A percentile compares a stretch with the other conserved stretches of the same genome.
Conservation (phyloP, 2,888 invertebrate genomes). For the Trachelus troglodyta region DNA sequence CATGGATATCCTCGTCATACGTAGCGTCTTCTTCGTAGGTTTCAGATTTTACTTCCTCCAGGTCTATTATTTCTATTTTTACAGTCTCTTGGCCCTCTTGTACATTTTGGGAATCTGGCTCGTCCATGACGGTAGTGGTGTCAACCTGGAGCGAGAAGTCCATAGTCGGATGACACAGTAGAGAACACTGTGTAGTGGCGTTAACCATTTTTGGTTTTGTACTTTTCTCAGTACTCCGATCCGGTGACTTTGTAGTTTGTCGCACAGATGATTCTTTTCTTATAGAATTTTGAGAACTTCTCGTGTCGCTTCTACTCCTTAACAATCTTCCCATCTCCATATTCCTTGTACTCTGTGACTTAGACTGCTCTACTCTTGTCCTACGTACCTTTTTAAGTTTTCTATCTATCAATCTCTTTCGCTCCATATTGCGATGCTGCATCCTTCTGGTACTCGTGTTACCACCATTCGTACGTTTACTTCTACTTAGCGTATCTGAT, state of each 20-base stretch:
- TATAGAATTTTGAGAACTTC: neutral
- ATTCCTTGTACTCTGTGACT: neutral
- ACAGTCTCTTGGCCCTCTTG: slow-evolving; percentile 17
- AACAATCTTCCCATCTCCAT: neutral
- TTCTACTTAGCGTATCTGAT: neutral
- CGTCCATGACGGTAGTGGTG: neutral
- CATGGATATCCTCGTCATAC: slow-evolving; percentile 21
- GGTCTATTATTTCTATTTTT: slow-evolving; percentile 39
- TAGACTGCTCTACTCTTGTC: neutral
- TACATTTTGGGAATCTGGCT: slow-evolving; percentile 4
- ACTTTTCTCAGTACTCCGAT: slow-evolving; percentile 15
- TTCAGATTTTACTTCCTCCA: slow-evolving; percentile 47
- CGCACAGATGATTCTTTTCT: slow-evolving; percentile 2
- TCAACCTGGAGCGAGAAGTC: slow-evolving; percentile 1
- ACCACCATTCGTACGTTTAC: neutral
- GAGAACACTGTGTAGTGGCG: slow-evolving; percentile 50
- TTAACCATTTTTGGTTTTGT: slow-evolving; percentile 38
- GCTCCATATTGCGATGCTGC: neutral
- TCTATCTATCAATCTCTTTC: neutral
- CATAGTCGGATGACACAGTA: slow-evolving; percentile 23
- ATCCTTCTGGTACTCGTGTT: neutral
- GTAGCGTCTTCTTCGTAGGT: slow-evolving; percentile 24
- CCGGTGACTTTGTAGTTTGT: neutral
- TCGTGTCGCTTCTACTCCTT: neutral
- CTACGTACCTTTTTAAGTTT: neutral